A percentile compares a stretch with the other conserved stretches of the same genome.
Evolutionary conservation across 2,888 invertebrate genomes (phyloP).

Genomic region (Gortyna flavago): DNA sequence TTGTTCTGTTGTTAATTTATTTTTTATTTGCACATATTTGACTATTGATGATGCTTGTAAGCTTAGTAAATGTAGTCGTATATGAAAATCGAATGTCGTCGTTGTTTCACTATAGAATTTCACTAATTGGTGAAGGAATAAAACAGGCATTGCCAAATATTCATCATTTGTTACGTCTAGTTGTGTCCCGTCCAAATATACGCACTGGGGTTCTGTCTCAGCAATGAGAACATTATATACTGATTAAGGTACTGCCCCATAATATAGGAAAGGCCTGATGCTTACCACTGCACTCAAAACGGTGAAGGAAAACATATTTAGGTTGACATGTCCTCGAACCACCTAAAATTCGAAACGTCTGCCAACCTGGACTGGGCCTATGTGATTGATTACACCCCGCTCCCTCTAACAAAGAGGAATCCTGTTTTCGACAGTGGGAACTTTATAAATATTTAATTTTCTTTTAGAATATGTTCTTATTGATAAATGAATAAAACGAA

Average conservation of each 20-base stretch:
- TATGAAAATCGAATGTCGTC: not conserved
- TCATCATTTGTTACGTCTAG: not conserved
- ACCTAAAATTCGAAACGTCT: not conserved
- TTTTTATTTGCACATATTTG: not conserved
- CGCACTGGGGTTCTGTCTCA: not conserved
- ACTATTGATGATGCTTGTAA: not conserved
- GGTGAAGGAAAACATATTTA: too few relatives aligned
- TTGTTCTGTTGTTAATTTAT: conserved; percentile 12
- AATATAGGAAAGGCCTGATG: not conserved
- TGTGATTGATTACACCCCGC: not conserved
- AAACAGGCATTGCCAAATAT: not conserved
- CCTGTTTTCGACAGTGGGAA: not conserved
- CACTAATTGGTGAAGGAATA: not conserved
- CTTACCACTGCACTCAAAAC: not conserved
- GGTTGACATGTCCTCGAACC: not conserved
- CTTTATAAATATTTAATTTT: not conserved
- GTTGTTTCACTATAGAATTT: not conserved
- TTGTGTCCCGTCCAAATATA: not conserved
- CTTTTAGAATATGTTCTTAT: too few relatives aligned
- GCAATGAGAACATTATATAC: not conserved
- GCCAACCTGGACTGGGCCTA: not conserved
- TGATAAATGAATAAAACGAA: too few relatives aligned
- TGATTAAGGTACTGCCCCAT: not conserved
- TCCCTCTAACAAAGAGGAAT: not conserved
- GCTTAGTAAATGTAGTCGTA: not conserved